Base-by-base conservation (phyloP, 1,140 invertebrate genomes). In the Aricia agestis region DNA sequence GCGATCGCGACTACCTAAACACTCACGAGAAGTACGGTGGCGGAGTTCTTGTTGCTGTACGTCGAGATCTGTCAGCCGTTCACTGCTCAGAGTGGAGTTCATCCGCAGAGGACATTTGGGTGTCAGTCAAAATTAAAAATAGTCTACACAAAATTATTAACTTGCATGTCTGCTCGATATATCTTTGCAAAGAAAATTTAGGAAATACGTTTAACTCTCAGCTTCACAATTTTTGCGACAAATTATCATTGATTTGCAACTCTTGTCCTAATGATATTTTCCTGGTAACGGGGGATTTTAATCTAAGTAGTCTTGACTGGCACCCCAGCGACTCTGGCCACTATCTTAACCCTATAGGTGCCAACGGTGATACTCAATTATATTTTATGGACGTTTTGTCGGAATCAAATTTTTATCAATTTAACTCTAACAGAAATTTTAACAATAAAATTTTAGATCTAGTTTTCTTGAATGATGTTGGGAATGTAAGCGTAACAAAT, bases 41-140 rank as follows among this genome's bases (percentile, higher is more conserved):
- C 4, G 76, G 76, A 2, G 72, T 77, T 1, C 65, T 73, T 5
- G 32, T 70, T 18, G 76, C 75, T 6, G 66, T 74, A n/a, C 69
- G 66, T 31, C 58, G 69, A 11, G 67, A 76, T 5, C 18, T 72
- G 4, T 4, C 63, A 11, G 69, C 63, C 7, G 13, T 66, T 1
- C 63, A 72, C 13, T 15, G 72, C 1, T n/a, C 9, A 18, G 70
- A 76, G 41, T 76, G 70, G 70, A n/a, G 70, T n/a, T 69, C 67
- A 58, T 65, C 75, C 13, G 75, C 75, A 9, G 72, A 76, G 32
- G 72, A 74, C n/a, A 67, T 76, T 13, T 76, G 72, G 75, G 67
- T 76, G 13, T 57, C 72, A 1, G 4, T 76, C 25, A 67, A 52
- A 32, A 6, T 70, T 13, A 71, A 70, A 58, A 70, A 15, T 11